Evolutionary conservation across 2,113 vertebrate genomes (phyloP), one percentile per base, ranked within the genome.

Genomic region (Ivindomyrus marchei): DNA sequence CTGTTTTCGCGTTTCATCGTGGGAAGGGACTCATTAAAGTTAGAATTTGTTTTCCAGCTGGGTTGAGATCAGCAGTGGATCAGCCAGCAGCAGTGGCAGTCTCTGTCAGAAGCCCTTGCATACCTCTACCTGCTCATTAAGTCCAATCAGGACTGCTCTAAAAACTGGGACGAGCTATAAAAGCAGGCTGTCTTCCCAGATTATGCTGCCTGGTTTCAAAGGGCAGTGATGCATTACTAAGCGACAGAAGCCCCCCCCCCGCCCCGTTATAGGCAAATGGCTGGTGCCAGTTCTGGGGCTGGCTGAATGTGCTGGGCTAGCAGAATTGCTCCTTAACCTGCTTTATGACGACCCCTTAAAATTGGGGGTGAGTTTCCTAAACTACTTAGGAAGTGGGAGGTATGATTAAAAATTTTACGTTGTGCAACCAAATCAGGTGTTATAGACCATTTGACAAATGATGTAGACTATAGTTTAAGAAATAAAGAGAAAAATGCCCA

Each of bases 81-180:
- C 66, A 74, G 66, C 9, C 70, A 11, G 1, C 58, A 36, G 13
- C 70, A 2, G 70, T 4, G 0, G 13, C 11, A 39, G 70, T 39
- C 4, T 39, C 70, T 17, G 70, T 8, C 83, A n/a, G 42, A 42
- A 58, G 58, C 19, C 10, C 47, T 31, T 52, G 13, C 49, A 89
- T 47, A 36, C 31, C 27, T 31, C 15, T 50, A 11, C 70, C 77
- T 39, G 21, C 53, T 89, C 89, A 85, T 89, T 89, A 89, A n/a
- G 47, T 89, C 74, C 89, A 89, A 85, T 85, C 83, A 85, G 49
- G 77, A 46, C 83, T 13, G n/a, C 49, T 31, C 45, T 52, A 31
- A 21, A 53, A 77, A 19, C 8, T 3, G 3, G 53, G 83, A 80
- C 5, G 1, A 39, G 74, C 17, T 42, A 80, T 80, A 56, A 62